Conservation (phyloP, 2,113 vertebrate genomes). For the Perca flavescens region DNA sequence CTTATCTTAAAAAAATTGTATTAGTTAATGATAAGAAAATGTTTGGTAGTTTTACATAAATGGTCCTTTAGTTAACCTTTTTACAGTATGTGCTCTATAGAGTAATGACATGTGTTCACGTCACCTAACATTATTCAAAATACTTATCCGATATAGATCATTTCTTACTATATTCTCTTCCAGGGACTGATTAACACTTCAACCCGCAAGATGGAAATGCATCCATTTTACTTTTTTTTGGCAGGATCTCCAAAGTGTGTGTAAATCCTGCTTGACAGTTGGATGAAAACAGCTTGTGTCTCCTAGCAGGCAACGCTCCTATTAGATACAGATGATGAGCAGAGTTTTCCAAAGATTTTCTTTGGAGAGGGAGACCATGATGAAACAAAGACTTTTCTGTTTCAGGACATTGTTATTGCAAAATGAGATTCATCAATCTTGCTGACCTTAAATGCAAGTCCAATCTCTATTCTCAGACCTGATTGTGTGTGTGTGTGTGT, state of each 20-base stretch:
- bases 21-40: background rate
- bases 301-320: slow-evolving; percentile 51
- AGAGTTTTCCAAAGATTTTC: slow-evolving; percentile 47
- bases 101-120: slow-evolving; percentile 25
- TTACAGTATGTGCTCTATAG: background rate
- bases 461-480: slow-evolving; percentile 7
- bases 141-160: slow-evolving; percentile 12
- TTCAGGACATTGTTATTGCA: slow-evolving; percentile 44
- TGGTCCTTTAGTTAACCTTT: background rate
- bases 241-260: slow-evolving; percentile 51
- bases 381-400: slow-evolving; percentile 50
- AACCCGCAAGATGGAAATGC: slow-evolving; percentile 50
- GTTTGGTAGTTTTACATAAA: background rate
- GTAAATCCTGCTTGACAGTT: slow-evolving; percentile 67
- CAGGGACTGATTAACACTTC: slow-evolving; percentile 55
- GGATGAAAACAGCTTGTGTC: slow-evolving; percentile 64
- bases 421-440: slow-evolving; percentile 60
- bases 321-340: slow-evolving; percentile 67
- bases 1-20: background rate
- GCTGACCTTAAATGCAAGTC: slow-evolving; percentile 32
- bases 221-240: slow-evolving; percentile 51
- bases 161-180: slow-evolving; percentile 34
- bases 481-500: background rate
- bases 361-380: slow-evolving; percentile 7
- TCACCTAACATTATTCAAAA: slow-evolving; percentile 21